Base-by-base conservation (phyloP, 2,888 invertebrate species). In the Hypercompe scribonia region DNA sequence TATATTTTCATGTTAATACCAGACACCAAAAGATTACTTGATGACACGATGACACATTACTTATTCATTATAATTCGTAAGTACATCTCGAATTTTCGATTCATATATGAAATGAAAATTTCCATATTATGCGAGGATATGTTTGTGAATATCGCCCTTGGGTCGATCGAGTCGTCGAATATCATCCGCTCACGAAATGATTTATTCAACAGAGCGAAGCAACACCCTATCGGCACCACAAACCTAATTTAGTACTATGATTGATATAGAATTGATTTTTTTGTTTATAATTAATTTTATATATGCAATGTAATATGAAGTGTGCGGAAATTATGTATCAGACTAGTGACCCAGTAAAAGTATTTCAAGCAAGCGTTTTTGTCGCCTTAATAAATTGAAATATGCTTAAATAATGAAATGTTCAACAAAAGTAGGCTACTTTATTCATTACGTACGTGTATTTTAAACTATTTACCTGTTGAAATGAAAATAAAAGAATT, bases 191-290 rank as follows among this genome's bases (percentile, higher is more conserved):
- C 69, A 75, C 73, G 78, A 77, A 78, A 86, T 87, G 88, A 86
- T 87, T 88, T 87, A 87, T 87, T 87, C 87, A 88, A 82, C 83
- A 80, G 78, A 79, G 80, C 75, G 75, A 77, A 73, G 77, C 75
- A 78, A 76, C 80, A 85, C 79, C 79, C 80, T 82, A 86, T 81
- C 81, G 75, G 71, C 54, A 72, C 75, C 80, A 79, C 79, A 81
- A 81, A 86, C 78, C 82, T 82, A 85, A 85, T 86, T 86, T 81
- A 81, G 77, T 80, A 79, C 78, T 81, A 76, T 71, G 78, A 81
- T 84, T 83, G 85, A 81, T 83, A 79, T 74, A 71, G 77, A 77
- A 81, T 81, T 78, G 79, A 80, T 81, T 83, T 83, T 79, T 80
- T 80, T 80, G 77, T 15, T 78, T 72, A 78, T 83, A 80, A 83